These are phyloP conservation scores for Acronicta alni DNA, from an alignment of 2,888 invertebrate genomes.

Conservation along the genomic window DNA sequence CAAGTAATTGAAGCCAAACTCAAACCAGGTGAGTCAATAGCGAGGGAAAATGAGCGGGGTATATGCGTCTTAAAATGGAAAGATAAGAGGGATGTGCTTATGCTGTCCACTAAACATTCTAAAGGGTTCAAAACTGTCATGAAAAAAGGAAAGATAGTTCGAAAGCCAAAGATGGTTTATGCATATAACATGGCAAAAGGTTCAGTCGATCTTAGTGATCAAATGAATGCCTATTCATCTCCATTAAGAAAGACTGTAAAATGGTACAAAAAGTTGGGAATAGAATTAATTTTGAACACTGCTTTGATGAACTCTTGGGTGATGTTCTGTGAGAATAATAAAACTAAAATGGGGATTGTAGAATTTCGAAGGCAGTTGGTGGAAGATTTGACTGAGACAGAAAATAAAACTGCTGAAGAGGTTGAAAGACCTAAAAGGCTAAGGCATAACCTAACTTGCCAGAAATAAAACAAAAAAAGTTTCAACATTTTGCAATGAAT, in stretches of 20 bases:
- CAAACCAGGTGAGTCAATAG: constrained; percentile 36
- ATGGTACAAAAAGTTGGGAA: constrained; percentile 16
- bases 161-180: no score
- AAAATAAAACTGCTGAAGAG: no score
- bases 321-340: neutral
- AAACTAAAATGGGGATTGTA: constrained; percentile 5
- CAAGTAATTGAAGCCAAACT: constrained; percentile 42
- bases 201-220: constrained; percentile 22
- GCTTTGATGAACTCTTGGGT: constrained; percentile 19
- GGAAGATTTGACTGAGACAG: no score
- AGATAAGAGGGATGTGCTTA: constrained; percentile 45
- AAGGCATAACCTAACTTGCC: no score
- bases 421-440: no score
- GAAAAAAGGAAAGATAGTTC: no score
- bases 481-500: no score
- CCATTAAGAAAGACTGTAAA: constrained; percentile 17
- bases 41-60: constrained; percentile 44
- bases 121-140: neutral
- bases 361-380: constrained; percentile 1
- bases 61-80: neutral
- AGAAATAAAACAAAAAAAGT: no score
- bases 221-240: constrained; percentile 26
- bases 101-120: constrained; percentile 47
- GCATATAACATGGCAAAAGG: constrained; percentile 6
- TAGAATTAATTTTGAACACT: constrained; percentile 15